Evolutionary conservation across 2,888 invertebrate genomes (phyloP).

Genomic region (Troides aeacus): DNA sequence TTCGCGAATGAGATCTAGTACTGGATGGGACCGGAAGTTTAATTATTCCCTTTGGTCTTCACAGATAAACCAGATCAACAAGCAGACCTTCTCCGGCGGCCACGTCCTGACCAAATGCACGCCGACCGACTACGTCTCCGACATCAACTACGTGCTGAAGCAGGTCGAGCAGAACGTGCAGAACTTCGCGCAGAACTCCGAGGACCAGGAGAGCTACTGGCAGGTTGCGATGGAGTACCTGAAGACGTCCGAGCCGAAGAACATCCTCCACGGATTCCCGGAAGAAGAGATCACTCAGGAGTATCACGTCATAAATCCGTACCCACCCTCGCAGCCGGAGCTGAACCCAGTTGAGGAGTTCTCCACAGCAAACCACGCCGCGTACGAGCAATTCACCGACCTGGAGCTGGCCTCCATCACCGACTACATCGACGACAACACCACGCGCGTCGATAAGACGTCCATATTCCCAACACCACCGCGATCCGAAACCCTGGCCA

Average conservation of each 20-base stretch:
- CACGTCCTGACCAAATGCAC: conserved; percentile 56
- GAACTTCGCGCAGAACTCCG: conserved; percentile 43
- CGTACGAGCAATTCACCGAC: conserved; percentile 39
- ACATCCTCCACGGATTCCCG: conserved; percentile 39
- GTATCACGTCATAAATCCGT: conserved; percentile 22
- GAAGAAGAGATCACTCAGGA: conserved; percentile 31
- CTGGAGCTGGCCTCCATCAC: conserved; percentile 30
- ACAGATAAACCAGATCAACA: conserved; percentile 60
- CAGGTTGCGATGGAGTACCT: conserved; percentile 53
- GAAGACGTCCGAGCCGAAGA: conserved; percentile 38
- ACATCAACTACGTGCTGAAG: conserved; percentile 50
- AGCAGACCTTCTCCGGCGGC: conserved; percentile 58
- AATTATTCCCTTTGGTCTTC: conserved; percentile 27
- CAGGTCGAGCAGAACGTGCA: conserved; percentile 44
- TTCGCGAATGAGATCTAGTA: too few relatives aligned
- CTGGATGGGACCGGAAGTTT: too few relatives aligned
- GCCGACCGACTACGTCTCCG: conserved; percentile 40
- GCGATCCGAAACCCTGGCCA: conserved; percentile 54
- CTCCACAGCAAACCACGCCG: conserved; percentile 34
- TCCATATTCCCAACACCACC: conserved; percentile 58
- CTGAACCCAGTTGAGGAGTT: conserved; percentile 45
- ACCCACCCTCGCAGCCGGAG: conserved; percentile 19
- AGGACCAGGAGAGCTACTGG: conserved; percentile 44
- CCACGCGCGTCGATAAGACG: conserved; percentile 19
- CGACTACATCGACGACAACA: conserved; percentile 33